phyloP scores from a whole-genome alignment of 2,797 vertebrate species.

The Tenualosa thibaudeaui region DNA sequence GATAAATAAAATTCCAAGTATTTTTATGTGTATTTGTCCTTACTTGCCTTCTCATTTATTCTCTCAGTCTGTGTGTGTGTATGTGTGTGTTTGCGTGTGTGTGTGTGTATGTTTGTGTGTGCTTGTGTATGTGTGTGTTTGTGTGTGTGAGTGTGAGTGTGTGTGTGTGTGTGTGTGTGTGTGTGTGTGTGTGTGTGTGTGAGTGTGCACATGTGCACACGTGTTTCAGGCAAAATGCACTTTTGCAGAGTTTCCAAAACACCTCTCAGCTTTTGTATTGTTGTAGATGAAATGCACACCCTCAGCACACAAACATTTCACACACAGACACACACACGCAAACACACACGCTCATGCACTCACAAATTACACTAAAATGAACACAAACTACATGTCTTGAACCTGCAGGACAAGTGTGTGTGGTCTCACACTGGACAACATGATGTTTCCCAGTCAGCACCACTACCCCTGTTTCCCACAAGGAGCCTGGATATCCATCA shows the following conservation, averaged over 20 bases:
- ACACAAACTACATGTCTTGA: neutral
- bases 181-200: neutral
- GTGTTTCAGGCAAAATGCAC: neutral
- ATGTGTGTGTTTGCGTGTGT: neutral
- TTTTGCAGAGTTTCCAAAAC: neutral
- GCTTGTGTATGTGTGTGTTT: neutral
- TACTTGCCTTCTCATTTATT: neutral
- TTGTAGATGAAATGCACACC: neutral
- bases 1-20: neutral
- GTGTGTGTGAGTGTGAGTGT: too few species aligned
- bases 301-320: neutral
- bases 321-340: neutral
- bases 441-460: slow-evolving; percentile 9
- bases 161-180: too few species aligned
- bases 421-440: neutral
- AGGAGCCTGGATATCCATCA: neutral
- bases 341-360: neutral
- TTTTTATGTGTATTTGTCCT: slow-evolving; percentile 5
- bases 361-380: neutral
- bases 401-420: neutral
- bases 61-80: neutral
- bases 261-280: neutral
- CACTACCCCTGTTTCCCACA: neutral
- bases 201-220: neutral
- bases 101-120: neutral